Base-by-base conservation (phyloP, 1,140 invertebrate species). In the Philopotamus ludificatus region DNA sequence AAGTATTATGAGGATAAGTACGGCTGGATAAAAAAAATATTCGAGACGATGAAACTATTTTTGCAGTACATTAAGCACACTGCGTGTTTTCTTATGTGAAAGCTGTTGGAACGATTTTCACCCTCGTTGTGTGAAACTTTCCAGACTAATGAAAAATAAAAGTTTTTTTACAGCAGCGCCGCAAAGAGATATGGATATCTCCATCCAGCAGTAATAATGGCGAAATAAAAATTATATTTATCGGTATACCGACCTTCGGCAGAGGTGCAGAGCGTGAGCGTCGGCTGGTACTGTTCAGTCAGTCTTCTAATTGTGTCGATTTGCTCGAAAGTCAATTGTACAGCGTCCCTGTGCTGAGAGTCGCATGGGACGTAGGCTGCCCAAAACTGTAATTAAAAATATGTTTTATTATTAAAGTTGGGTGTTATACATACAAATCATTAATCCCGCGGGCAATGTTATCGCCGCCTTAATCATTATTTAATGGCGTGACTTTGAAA, bases 231-330 rank as follows among this genome's bases (percentile, higher is more conserved):
- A n/a, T n/a, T n/a, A n/a, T n/a, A n/a, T n/a, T n/a, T n/a, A n/a
- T n/a, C n/a, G n/a, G n/a, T n/a, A 55, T 44, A 66, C 71, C 77
- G 82, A 92, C 90, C 90, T 72, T 85, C 80, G 2, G 90, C 85
- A 1, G 88, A 88, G 18, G 87, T 88, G 57, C 89, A 92, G 50
- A 93, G 87, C 42, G 86, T 84, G 73, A 95, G 87, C 63, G 87
- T 83, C 53, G 89, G 85, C 3, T 89, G 86, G 75, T 94, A 94
- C 72, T 90, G 87, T 55, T 87, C 85, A 26, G 92, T 89, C 22
- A 94, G 85, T 70, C 91, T 83, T 73, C 90, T 88, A 70, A 94
- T 94, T 53, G 93, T 82, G 75, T 94, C 92, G 70, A 94, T 88
- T 77, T 94, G 92, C 71, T 94, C 92, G 71, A 95, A 79, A 9